phyloP scores from a whole-genome alignment of 2,888 invertebrate genomes.

The Cremastobaeus sp. region DNA sequence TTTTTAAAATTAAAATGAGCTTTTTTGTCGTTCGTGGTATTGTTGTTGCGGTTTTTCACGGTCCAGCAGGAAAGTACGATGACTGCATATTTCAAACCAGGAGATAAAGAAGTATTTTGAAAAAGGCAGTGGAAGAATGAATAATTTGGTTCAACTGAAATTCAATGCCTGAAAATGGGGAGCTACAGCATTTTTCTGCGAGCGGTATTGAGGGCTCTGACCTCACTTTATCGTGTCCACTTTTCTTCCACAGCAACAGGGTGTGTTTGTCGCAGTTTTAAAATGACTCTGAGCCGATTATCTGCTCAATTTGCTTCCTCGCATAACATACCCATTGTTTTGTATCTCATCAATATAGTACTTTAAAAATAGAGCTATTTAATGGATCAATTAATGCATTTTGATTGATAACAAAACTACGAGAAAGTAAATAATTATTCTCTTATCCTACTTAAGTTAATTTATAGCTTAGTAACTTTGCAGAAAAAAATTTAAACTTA shows the following conservation, averaged over 20 bases:
- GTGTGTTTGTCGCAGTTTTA: conserved; percentile 46
- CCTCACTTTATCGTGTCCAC: conserved; percentile 37
- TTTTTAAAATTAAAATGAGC: no score
- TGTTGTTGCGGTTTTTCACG: no score
- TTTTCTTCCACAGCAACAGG: conserved; percentile 47
- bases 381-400: no score
- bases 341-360: conserved; percentile 5
- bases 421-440: no score
- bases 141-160: conserved; percentile 29
- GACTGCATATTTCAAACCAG: not conserved
- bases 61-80: no score
- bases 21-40: no score
- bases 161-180: conserved; percentile 22
- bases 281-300: conserved; percentile 50
- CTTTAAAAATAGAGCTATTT: conserved; percentile 3
- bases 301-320: conserved; percentile 51
- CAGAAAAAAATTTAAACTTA: conserved; percentile 18
- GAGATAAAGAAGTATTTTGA: not conserved
- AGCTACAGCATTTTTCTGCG: conserved; percentile 28
- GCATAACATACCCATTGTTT: conserved; percentile 39
- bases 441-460: not conserved
- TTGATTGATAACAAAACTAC: no score
- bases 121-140: not conserved
- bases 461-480: not conserved
- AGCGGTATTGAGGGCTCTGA: conserved; percentile 49